Conservation (phyloP, 2,797 vertebrate species). For the Tokudaia muenninki region DNA sequence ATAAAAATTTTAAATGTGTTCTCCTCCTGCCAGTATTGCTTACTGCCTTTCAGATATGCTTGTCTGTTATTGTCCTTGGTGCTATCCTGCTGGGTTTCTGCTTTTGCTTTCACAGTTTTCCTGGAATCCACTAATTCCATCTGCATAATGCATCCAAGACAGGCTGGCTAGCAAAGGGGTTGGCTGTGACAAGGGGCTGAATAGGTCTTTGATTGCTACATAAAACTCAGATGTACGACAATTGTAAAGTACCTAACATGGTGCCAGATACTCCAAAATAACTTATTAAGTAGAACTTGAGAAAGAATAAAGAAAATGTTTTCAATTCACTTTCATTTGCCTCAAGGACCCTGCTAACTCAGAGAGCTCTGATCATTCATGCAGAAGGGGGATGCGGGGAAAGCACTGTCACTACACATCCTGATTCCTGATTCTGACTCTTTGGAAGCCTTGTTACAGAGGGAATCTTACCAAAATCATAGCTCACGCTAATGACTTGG, state of each 20-base stretch:
- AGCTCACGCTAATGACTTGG: conserved; percentile 54
- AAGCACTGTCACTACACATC: conserved; percentile 6
- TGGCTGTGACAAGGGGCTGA: conserved; percentile 60
- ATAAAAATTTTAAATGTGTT: neutral
- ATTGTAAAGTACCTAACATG: conserved; percentile 26
- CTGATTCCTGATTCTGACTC: conserved; percentile 51
- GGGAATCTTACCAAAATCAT: conserved; percentile 33
- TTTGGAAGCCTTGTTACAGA: conserved; percentile 1
- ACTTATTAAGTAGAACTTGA: conserved; percentile 54
- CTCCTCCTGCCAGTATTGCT: neutral
- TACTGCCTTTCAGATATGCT: neutral
- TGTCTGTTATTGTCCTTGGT: neutral
- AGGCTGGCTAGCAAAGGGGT: conserved; percentile 51
- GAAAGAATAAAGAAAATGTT: conserved; percentile 60
- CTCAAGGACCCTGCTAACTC: conserved; percentile 57
- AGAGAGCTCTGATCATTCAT: conserved; percentile 44
- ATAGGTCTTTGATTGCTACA: conserved; percentile 71
- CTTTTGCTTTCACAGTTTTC: conserved; percentile 41
- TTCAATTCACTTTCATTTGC: conserved; percentile 70
- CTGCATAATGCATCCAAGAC: conserved; percentile 54
- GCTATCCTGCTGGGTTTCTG: neutral
- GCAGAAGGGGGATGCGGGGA: neutral
- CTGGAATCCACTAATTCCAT: conserved; percentile 60
- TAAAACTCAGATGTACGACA: conserved; percentile 43
- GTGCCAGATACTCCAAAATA: conserved; percentile 64